Evolutionary conservation across 2,797 vertebrate species (phyloP).

Genomic region (Toxotes lorentzi): DNA sequence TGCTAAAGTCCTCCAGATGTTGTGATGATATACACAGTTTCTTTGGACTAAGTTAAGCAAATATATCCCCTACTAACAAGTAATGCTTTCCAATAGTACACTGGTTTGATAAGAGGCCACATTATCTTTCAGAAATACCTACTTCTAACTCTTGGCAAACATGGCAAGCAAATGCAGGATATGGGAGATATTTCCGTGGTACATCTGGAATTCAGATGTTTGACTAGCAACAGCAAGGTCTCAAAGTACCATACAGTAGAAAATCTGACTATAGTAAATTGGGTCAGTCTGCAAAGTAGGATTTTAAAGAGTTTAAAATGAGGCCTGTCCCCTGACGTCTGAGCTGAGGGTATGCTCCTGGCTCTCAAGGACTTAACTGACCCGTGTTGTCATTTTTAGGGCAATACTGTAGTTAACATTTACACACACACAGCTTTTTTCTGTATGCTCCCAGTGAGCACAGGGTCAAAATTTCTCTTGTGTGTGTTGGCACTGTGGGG

Average conservation of each 20-base stretch:
- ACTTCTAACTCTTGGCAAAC: neutral
- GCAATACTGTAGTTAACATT: slow-evolving; percentile 6
- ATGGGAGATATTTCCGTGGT: neutral
- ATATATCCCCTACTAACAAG: neutral
- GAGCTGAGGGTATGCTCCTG: neutral
- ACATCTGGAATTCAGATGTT: neutral
- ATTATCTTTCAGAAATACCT: neutral
- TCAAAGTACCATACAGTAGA: neutral
- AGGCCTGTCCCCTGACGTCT: neutral
- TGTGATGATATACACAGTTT: neutral
- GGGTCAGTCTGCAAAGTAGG: neutral
- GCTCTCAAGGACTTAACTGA: neutral
- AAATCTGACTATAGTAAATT: neutral
- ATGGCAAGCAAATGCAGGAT: neutral
- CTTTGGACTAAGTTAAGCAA: neutral
- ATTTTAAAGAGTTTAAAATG: neutral
- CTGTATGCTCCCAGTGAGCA: neutral
- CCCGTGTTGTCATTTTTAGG: neutral
- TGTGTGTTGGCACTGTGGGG: slow-evolving; percentile 21
- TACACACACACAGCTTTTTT: neutral
- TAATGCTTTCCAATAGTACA: neutral
- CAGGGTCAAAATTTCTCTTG: slow-evolving; percentile 10
- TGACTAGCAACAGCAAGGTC: neutral
- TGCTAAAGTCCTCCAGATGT: neutral
- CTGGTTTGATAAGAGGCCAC: neutral